These are phyloP conservation scores for Crotalus viridis DNA, from an alignment of 2,113 vertebrate genomes.

Conservation along the genomic window DNA sequence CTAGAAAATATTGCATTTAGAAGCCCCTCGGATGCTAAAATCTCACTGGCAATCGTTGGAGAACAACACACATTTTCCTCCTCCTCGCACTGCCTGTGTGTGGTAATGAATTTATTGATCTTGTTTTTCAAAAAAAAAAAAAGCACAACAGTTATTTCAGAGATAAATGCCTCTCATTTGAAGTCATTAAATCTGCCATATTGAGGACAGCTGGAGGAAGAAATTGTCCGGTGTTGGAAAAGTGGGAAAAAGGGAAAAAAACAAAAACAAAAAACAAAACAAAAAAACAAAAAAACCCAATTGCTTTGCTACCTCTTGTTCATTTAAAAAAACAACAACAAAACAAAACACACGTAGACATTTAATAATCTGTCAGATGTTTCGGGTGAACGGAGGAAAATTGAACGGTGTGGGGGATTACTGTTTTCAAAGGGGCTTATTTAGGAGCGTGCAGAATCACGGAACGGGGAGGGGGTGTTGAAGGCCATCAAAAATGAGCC, in stretches of 20 bases:
- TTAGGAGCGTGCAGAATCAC: not conserved
- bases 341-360: not conserved
- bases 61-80: not conserved
- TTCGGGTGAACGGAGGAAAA: not conserved
- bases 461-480: not conserved
- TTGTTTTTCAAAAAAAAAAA: conserved; percentile 23
- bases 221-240: conserved; percentile 28
- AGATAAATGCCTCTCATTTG: conserved; percentile 70
- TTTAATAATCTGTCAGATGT: conserved; percentile 5
- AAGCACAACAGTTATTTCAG: conserved; percentile 66
- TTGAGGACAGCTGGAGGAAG: conserved; percentile 53
- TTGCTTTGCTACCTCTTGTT: conserved; percentile 2
- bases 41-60: conserved; percentile 29
- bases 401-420: not conserved
- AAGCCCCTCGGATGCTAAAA: not conserved
- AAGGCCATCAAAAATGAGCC: not conserved
- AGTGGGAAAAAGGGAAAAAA: not conserved
- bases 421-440: not conserved
- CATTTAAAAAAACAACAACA: not conserved
- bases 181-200: conserved; percentile 68
- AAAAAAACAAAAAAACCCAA: not conserved
- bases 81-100: conserved; percentile 21
- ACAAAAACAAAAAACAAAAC: not conserved
- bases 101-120: conserved; percentile 71
- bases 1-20: not conserved